Evolutionary conservation across 2,113 vertebrate species (phyloP).

Genomic region (Mus pahari): DNA sequence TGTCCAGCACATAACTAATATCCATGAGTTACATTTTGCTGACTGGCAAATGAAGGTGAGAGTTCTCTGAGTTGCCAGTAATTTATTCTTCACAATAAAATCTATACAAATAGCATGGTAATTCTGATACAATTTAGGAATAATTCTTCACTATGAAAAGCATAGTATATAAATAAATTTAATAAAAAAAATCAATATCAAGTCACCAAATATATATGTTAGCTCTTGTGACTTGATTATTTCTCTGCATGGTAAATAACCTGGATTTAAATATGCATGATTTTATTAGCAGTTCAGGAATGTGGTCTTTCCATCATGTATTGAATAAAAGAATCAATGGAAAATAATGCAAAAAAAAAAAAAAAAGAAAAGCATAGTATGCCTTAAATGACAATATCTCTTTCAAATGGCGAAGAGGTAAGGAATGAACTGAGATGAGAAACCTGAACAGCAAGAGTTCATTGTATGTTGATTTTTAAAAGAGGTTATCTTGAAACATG

Average conservation of each 20-base stretch:
- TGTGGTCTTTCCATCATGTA: conserved; percentile 67
- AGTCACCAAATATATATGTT: conserved; percentile 73
- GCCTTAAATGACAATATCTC: background rate
- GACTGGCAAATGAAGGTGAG: background rate
- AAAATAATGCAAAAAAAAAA: conserved; percentile 78
- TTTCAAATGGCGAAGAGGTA: background rate
- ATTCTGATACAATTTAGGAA: background rate
- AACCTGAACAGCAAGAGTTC: background rate
- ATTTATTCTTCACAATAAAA: background rate
- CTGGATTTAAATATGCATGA: conserved; percentile 74
- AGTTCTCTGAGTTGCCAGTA: background rate
- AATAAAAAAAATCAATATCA: conserved; percentile 74
- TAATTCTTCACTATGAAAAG: background rate
- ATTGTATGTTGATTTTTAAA: background rate
- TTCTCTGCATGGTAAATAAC: conserved; percentile 59
- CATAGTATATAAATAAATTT: no score
- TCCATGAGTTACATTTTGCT: background rate
- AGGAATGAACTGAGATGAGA: background rate
- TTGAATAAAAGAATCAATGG: conserved; percentile 78
- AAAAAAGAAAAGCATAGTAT: no score
- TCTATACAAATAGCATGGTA: background rate
- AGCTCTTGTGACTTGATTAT: conserved; percentile 57
- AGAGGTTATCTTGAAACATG: background rate
- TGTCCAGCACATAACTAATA: background rate
- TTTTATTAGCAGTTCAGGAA: conserved; percentile 69